Percentiles rank a stretch among this genome's conserved stretches.
Conservation (phyloP, 2,113 vertebrate species). For the Muntiacus muntjak region DNA sequence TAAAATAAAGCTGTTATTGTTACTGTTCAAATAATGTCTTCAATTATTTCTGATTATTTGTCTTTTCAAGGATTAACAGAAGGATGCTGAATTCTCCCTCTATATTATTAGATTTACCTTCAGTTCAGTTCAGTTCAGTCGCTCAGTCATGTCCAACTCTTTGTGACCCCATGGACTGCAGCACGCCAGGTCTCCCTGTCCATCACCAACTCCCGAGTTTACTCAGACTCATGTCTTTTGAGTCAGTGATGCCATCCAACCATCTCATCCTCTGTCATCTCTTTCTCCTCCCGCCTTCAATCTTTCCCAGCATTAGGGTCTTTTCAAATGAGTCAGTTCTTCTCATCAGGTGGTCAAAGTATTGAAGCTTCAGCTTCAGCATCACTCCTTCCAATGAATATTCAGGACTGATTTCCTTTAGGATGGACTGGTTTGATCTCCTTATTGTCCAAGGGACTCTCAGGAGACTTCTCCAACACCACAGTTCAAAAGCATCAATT, state of each 20-base stretch:
- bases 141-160: not conserved
- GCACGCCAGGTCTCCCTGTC: accelerated
- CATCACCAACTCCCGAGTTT: not conserved
- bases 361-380: not conserved
- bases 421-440: not conserved
- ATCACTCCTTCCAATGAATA: not conserved
- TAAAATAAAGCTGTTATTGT: not conserved
- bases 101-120: not conserved
- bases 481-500: not conserved
- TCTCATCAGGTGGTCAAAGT: accelerated
- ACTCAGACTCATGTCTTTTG: not conserved
- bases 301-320: not conserved
- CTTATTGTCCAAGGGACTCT: not conserved
- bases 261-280: not conserved
- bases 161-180: not conserved
- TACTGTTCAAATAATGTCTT: not conserved
- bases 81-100: not conserved
- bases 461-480: not conserved
- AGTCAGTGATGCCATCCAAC: not conserved
- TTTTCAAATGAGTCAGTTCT: not conserved
- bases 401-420: not conserved
- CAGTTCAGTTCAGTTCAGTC: not conserved
- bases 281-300: not conserved
- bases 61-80: not conserved
- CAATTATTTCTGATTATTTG: not conserved